A percentile compares a stretch with the other conserved stretches of the same genome.
Evolutionary conservation across 2,113 vertebrate genomes (phyloP).

Genomic region (Mustela lutreola): DNA sequence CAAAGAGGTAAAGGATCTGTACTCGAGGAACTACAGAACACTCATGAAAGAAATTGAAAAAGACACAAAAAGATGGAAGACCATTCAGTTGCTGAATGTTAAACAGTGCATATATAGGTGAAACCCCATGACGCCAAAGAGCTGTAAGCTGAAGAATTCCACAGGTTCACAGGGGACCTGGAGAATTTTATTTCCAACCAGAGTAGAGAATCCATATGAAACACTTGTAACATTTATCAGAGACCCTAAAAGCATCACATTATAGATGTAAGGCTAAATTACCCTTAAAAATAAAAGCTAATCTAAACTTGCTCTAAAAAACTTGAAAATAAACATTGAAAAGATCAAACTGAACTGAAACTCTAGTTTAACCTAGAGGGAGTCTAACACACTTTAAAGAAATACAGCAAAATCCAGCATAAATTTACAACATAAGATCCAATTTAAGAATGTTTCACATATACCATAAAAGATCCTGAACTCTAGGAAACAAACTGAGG

Average conservation of each 20-base stretch:
- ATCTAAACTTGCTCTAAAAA: not conserved
- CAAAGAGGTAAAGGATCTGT: too few species aligned
- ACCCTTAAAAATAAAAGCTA: not conserved
- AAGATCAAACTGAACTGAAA: not conserved
- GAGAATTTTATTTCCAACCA: not conserved
- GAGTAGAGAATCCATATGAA: not conserved
- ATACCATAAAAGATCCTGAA: not conserved
- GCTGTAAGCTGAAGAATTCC: not conserved
- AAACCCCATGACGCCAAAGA: not conserved
- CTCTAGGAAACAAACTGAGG: too few species aligned
- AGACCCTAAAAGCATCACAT: not conserved
- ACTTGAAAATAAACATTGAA: not conserved
- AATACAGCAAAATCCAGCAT: not conserved
- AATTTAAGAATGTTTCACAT: not conserved
- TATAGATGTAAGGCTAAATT: not conserved
- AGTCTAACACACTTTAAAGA: not conserved
- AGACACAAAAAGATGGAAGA: too few species aligned
- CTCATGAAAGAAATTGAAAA: too few species aligned
- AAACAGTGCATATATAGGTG: rapidly evolving
- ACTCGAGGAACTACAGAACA: too few species aligned
- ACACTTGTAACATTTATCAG: not conserved
- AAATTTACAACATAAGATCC: not conserved
- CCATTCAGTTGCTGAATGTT: not conserved
- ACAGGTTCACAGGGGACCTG: not conserved
- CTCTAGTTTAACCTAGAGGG: not conserved